phyloP scores from a whole-genome alignment of 2,888 invertebrate species.

The Hyposoter didymator region DNA sequence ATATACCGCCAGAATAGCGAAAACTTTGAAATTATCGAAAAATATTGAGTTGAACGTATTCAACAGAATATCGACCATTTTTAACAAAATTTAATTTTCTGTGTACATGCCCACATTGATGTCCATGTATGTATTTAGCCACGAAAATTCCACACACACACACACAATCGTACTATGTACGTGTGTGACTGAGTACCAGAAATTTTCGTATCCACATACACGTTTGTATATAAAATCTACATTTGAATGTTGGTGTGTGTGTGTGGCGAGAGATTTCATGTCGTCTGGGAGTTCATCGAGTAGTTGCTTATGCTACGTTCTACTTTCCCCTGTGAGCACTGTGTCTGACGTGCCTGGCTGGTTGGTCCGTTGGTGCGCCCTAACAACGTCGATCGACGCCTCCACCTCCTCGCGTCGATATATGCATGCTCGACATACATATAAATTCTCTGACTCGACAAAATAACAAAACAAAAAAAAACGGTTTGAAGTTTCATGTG shows the following conservation, averaged over 20 bases:
- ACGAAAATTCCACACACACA: neutral
- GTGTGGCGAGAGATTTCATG: constrained; percentile 25
- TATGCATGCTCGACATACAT: constrained; percentile 16
- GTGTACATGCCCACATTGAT: neutral
- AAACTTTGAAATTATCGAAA: no score
- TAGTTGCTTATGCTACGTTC: constrained; percentile 77
- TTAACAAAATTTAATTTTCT: no score
- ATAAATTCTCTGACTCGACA: constrained; percentile 3
- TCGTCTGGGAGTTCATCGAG: constrained; percentile 52
- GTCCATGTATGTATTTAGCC: neutral
- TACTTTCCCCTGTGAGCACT: constrained; percentile 79
- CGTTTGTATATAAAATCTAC: neutral
- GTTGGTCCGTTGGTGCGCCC: constrained; percentile 37
- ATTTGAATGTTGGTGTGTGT: neutral
- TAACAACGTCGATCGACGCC: constrained; percentile 58
- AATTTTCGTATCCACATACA: neutral
- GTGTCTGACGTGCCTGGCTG: constrained; percentile 22
- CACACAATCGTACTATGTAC: neutral
- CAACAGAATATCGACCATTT: no score
- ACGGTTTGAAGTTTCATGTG: neutral
- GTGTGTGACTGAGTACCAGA: neutral
- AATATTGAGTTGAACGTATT: no score
- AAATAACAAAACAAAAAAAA: constrained; percentile 24
- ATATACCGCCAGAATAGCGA: no score
- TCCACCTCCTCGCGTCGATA: constrained; percentile 37